Base-by-base conservation (phyloP, 2,113 vertebrate species). In the Diphyllodes magnificus region DNA sequence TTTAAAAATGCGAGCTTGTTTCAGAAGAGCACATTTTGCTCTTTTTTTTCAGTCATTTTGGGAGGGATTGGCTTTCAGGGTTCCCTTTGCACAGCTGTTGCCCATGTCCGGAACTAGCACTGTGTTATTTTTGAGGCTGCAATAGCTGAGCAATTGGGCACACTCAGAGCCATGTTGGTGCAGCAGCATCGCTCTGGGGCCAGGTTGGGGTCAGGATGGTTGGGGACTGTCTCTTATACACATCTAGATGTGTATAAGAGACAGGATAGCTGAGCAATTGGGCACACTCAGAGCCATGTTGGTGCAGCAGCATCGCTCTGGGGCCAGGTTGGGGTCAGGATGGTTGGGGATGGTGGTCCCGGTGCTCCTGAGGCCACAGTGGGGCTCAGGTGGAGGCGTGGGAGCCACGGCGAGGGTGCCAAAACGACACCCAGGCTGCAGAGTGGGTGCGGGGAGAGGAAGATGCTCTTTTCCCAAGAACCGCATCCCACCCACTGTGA, bases 391-490 rank as follows among this genome's bases (percentile, higher is more conserved):
- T 7, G 57, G 30, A 56, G 56, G 35, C 1, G 9, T 66, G 39
- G 50, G 64, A 70, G 33, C 79, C 2, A 3, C 0, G 0, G 21
- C 0, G 1, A 60, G 13, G 79, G 35, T 81, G 72, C 82, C 88
- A 92, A 57, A 80, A 24, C 0, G 2, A 12, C 30, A 9, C 57
- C 82, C 11, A 3, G 69, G 70, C 53, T 68, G 81, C 8, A 0
- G 77, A 75, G 80, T 16, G 59, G 78, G 73, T 23, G 65, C 1
- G 0, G 65, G 86, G 66, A 66, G 30, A 92, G 81, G 66, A 69
- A 82, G 91, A 89, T 91, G 87, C 87, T 95, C 89, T 93, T 95
- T 94, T 90, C 73, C 91, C 54, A 31, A 82, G 91, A 81, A 17
- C 75, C 1, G 1, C 13, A 4, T 95, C 90, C 93, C 79, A 86